Evolutionary conservation across 2,113 vertebrate genomes (phyloP), one percentile per base, ranked within the genome.

Genomic region (Merops nubicus): DNA sequence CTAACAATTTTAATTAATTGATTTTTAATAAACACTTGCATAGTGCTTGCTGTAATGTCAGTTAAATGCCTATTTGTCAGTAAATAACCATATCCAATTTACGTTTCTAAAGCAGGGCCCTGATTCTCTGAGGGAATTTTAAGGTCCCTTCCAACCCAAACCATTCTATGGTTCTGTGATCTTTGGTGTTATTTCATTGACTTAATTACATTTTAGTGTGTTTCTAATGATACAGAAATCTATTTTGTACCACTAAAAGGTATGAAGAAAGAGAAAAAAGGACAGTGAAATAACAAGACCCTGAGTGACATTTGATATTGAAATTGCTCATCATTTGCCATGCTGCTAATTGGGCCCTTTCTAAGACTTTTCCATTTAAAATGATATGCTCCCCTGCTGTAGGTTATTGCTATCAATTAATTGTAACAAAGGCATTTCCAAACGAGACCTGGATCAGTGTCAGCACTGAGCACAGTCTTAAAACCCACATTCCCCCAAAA

Each of bases 1-100:
- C 91, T n/a, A n/a, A n/a, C n/a, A n/a, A 86, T 96, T 98, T 97
- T 96, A 97, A 97, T 97, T 97, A 97, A 97, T 97, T 97, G 57
- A 94, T 95, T 96, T 97, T 97, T 97, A 96, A 97, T 92, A 97
- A 97, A 94, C 77, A 95, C 64, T 96, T 95, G 12, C 67, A 89
- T 75, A 93, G 16, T 82, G 45, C 88, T 96, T 96, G 87, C 93
- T 97, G 76, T 96, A 98, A 96, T 77, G 48, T 95, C 84, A 96
- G 85, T 98, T 97, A 97, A 97, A 88, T 88, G 57, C 38, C 25
- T 95, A 85, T 97, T 97, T 98, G 64, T 91, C 86, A 96, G 87
- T 93, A 97, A 97, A 96, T 91, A 96, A 83, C 91, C 68, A 93
- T 96, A 96, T 87, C 36, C 67, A 95, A 96, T 94, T 97, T 96